Conservation (phyloP, 2,113 vertebrate genomes). For the Scomber colias region DNA sequence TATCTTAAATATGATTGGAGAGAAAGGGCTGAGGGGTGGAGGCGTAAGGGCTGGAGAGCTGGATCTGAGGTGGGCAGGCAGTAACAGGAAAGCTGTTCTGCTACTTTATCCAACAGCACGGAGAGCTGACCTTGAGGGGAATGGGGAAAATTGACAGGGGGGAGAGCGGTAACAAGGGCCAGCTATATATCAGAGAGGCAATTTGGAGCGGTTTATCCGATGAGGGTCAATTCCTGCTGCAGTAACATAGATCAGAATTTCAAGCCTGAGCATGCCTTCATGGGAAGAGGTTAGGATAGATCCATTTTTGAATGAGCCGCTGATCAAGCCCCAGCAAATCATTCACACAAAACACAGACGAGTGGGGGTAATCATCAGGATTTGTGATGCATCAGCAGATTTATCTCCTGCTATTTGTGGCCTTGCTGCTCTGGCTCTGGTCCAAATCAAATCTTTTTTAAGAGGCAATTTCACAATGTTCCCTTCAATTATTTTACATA, state of each 20-base stretch:
- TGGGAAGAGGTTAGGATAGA: slow-evolving; percentile 67
- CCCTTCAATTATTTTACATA: slow-evolving; percentile 67
- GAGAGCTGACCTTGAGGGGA: slow-evolving; percentile 83
- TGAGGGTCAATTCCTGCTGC: slow-evolving; percentile 83
- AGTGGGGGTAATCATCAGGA: slow-evolving; percentile 73
- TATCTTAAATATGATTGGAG: slow-evolving; percentile 58
- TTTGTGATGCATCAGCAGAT: slow-evolving; percentile 77
- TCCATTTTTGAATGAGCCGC: slow-evolving; percentile 71
- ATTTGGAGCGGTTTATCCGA: slow-evolving; percentile 85
- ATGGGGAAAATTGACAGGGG: slow-evolving; percentile 81
- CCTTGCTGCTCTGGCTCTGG: slow-evolving; percentile 45
- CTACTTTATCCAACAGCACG: slow-evolving; percentile 74
- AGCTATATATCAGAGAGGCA: slow-evolving; percentile 84
- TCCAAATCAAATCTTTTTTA: slow-evolving; percentile 69
- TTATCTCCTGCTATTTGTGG: slow-evolving; percentile 68
- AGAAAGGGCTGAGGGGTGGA: slow-evolving; percentile 27
- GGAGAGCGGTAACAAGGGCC: slow-evolving; percentile 79
- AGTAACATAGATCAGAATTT: slow-evolving; percentile 80
- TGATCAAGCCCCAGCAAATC: slow-evolving; percentile 71
- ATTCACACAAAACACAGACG: slow-evolving; percentile 71
- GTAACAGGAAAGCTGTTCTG: slow-evolving; percentile 63
- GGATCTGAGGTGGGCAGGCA: slow-evolving; percentile 49
- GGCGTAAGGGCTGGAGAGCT: slow-evolving; percentile 6
- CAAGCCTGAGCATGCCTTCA: slow-evolving; percentile 63
- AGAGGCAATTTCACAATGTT: slow-evolving; percentile 62